A percentile compares a stretch with the other conserved stretches of the same genome.
phyloP scores from a whole-genome alignment of 2,113 vertebrate genomes.

The Montifringilla adamsi region DNA sequence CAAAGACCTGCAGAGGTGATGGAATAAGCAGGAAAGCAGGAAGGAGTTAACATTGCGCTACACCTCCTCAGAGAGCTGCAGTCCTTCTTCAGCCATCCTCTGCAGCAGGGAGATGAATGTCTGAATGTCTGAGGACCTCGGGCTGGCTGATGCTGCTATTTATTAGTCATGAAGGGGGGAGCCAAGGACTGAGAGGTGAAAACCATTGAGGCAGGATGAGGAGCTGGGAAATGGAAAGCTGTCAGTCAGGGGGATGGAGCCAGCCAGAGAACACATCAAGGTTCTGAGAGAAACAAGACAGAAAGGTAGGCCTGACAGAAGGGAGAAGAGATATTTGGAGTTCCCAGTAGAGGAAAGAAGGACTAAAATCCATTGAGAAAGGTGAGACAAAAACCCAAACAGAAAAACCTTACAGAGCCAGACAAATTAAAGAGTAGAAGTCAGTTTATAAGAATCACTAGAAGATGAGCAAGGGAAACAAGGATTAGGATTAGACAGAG shows the following conservation, averaged over 20 bases:
- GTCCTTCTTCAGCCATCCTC: not conserved
- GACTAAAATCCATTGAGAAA: not conserved
- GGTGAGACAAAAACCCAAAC: not conserved
- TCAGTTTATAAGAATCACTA: not conserved
- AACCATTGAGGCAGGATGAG: not conserved
- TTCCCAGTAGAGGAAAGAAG: not conserved
- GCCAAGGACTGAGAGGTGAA: not conserved
- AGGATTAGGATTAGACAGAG: not conserved
- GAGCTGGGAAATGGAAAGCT: not conserved
- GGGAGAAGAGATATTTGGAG: not conserved
- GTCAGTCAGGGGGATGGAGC: not conserved
- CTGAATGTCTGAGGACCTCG: rapidly evolving
- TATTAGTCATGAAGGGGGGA: not conserved
- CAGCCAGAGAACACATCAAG: rapidly evolving
- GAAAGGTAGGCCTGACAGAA: not conserved
- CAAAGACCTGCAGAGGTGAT: rapidly evolving
- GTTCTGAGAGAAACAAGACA: not conserved
- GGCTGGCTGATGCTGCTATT: not conserved
- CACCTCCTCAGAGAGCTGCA: not conserved
- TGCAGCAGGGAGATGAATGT: not conserved
- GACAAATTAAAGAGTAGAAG: not conserved
- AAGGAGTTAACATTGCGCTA: rapidly evolving
- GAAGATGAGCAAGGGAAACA: not conserved
- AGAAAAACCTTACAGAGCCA: not conserved
- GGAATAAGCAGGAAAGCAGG: rapidly evolving